A percentile compares a stretch with the other conserved stretches of the same genome.
These are phyloP conservation scores for Agrotis clavis DNA, from an alignment of 2,888 invertebrate species.

Conservation along the genomic window DNA sequence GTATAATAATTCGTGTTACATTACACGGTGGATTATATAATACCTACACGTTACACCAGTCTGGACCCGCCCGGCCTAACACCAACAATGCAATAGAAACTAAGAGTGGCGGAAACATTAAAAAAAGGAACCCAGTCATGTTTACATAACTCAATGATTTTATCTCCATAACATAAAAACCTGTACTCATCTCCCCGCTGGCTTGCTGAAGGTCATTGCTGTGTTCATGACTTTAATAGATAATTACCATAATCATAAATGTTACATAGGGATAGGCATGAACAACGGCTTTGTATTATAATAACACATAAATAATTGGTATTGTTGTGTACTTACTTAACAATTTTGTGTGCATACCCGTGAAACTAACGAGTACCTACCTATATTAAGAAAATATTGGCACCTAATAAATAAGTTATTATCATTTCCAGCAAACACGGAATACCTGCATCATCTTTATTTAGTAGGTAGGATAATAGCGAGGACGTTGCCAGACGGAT, in stretches of 20 bases:
- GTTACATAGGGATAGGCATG: slow-evolving; percentile 12
- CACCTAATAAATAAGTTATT: background rate
- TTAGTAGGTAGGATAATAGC: no score
- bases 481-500: no score
- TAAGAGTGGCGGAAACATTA: no score
- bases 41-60: no score
- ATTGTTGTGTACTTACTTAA: background rate
- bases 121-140: no score
- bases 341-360: slow-evolving; percentile 1
- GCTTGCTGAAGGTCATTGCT: slow-evolving; percentile 19
- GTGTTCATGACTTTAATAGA: slow-evolving; percentile 24
- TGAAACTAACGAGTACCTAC: slow-evolving; percentile 11
- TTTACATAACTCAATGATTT: slow-evolving; percentile 1
- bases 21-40: no score
- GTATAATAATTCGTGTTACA: no score
- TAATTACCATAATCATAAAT: slow-evolving; percentile 22
- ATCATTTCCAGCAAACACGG: background rate
- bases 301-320: background rate
- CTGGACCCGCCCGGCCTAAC: no score
- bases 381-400: slow-evolving; percentile 2
- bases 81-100: no score
- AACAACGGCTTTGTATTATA: background rate
- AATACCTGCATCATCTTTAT: background rate
- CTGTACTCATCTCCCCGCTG: background rate
- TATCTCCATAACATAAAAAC: slow-evolving; percentile 8